Evolutionary conservation across 2,888 invertebrate species (phyloP).

Genomic region (Tigriopus californicus): DNA sequence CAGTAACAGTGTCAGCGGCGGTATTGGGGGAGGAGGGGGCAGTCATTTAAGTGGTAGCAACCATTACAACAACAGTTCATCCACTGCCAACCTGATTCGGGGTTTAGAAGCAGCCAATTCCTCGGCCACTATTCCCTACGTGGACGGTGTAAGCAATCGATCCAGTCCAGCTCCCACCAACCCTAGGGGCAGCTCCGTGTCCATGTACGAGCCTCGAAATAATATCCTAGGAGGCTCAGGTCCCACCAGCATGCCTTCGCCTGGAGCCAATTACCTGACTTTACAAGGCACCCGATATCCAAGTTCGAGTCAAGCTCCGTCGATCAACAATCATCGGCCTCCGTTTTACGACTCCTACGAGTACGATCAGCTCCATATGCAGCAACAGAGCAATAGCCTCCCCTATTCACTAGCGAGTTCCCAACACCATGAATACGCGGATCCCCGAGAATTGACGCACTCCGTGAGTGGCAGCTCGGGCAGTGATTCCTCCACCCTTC

Average conservation of each 20-base stretch:
- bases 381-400: neutral
- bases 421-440: neutral
- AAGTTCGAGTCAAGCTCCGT: neutral
- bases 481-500: conserved; percentile 21
- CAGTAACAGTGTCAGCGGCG: neutral
- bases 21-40: neutral
- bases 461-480: neutral
- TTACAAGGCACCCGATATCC: neutral
- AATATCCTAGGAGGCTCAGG: neutral
- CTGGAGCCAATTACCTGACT: neutral
- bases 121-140: neutral
- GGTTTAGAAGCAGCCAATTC: neutral
- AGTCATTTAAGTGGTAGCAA: neutral
- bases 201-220: neutral
- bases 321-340: neutral
- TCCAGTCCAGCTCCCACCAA: neutral
- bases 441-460: neutral
- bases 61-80: neutral
- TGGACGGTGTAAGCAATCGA: neutral
- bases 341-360: neutral
- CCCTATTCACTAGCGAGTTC: neutral
- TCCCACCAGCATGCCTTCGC: neutral
- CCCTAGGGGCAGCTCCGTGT: neutral
- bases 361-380: neutral
- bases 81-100: neutral